Base-by-base conservation (phyloP, 2,797 vertebrate genomes). In the Numenius phaeopus region DNA sequence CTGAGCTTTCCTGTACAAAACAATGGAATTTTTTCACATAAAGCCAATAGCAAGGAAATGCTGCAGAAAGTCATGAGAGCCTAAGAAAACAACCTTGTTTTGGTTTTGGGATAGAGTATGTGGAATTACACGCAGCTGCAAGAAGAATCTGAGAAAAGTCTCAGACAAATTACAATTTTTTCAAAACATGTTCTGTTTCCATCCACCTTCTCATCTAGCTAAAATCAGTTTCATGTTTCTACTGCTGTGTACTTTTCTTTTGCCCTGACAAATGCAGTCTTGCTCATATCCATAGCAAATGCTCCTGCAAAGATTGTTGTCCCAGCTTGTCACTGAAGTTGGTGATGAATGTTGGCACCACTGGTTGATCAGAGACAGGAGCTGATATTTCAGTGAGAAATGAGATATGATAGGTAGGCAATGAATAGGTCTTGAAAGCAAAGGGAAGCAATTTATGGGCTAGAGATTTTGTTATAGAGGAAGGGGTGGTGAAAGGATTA, bases 291-390 rank as follows among this genome's bases (percentile, higher is more conserved):
- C 89, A 54, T 92, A 91, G 95, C 92, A 96, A 97, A 89, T 71
- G 72, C 87, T 96, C 54, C 84, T 94, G 91, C 91, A 95, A 94
- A 91, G 91, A 91, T 94, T 96, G 92, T 95, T 96, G 94, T 97
- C 94, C 96, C 91, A 92, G 94, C 81, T 94, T 96, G 89, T 95
- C 95, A 89, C 91, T 81, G 87, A 90, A 94, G 91, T 70, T 94
- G 71, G 87, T 95, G 94, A 96, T 94, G 97, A 91, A 91, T 91
- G 89, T 79, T 97, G 97, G 97, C 97, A 95, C 90, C 75, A 30
- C 64, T 92, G 75, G 64, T 84, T 83, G 84, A 96, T 96, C 83
- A 80, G 90, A 97, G 81, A 79, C 78, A 84, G 94, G 75, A 93
- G 70, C 70, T 95, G 95, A 42, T 96, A 96, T 75, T 96, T 92